Conservation (phyloP, 2,797 vertebrate species). For the Fundulus diaphanus region DNA sequence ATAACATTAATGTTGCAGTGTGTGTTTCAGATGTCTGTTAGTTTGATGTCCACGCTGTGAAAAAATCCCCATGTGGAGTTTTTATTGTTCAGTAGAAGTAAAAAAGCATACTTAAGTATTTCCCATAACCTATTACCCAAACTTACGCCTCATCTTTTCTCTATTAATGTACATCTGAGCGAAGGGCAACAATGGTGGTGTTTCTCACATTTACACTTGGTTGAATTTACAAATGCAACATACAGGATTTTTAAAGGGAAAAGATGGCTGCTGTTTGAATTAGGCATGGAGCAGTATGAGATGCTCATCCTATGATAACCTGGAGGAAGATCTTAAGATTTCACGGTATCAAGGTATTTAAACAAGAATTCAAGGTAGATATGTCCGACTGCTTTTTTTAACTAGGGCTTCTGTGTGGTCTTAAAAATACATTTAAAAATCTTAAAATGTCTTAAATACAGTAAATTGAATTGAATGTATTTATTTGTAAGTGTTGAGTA, state of each 20-base stretch:
- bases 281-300: neutral
- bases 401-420: neutral
- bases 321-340: neutral
- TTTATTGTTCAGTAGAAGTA: constrained; percentile 20
- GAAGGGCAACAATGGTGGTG: constrained; percentile 1
- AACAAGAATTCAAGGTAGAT: neutral
- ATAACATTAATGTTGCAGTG: constrained; percentile 42
- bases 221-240: constrained; percentile 18
- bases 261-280: constrained; percentile 17
- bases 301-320: neutral
- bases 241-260: constrained; percentile 12
- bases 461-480: neutral
- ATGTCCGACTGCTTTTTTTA: neutral
- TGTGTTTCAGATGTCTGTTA: constrained; percentile 47
- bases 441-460: too few relatives aligned
- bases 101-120: neutral
- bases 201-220: constrained; percentile 1
- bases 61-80: constrained; percentile 28
- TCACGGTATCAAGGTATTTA: constrained; percentile 1
- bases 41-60: constrained; percentile 46
- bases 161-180: constrained; percentile 16
- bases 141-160: neutral
- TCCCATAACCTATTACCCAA: neutral
- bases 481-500: too few relatives aligned
- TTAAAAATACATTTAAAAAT: neutral